Evolutionary conservation across 1,140 invertebrate genomes (phyloP).

Genomic region (Lordiphosa collinella): DNA sequence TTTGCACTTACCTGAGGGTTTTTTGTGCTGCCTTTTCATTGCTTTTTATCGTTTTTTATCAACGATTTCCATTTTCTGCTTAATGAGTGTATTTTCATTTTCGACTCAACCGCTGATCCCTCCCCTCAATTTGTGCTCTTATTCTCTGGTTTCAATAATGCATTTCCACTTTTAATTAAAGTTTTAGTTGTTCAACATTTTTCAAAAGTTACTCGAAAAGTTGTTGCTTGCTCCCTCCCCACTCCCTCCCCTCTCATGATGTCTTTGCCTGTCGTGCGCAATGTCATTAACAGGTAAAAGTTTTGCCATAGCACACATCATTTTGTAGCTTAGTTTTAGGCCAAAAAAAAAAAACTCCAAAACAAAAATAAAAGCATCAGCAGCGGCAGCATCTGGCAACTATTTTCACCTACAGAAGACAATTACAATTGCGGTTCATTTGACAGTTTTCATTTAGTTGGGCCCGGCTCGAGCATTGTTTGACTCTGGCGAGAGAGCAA

Average conservation of each 20-base stretch:
- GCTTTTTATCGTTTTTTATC: too few relatives aligned
- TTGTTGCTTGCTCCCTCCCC: slow-evolving; percentile 23
- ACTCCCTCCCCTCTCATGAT: slow-evolving; percentile 5
- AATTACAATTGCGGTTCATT: slow-evolving; percentile 73
- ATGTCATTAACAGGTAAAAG: slow-evolving; percentile 72
- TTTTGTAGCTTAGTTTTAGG: slow-evolving; percentile 38
- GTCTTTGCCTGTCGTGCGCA: slow-evolving; percentile 17
- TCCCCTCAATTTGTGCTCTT: slow-evolving; percentile 12
- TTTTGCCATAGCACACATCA: slow-evolving; percentile 58
- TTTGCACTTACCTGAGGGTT: too few relatives aligned
- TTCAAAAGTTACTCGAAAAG: slow-evolving; percentile 47
- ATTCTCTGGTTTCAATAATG: slow-evolving; percentile 67
- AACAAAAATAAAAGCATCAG: slow-evolving; percentile 15
- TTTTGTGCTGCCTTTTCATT: too few relatives aligned
- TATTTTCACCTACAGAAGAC: slow-evolving; percentile 32
- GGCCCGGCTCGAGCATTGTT: slow-evolving; percentile 18
- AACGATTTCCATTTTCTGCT: too few relatives aligned
- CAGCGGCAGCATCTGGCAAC: too few relatives aligned
- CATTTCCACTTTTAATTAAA: slow-evolving; percentile 74
- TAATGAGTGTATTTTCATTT: slow-evolving; percentile 1
- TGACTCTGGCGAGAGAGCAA: slow-evolving; percentile 1
- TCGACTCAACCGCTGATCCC: background rate
- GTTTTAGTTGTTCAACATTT: slow-evolving; percentile 67
- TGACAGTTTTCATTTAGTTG: slow-evolving; percentile 73
- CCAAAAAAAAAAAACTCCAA: background rate